Conservation (phyloP, 30 jellyfish, hydroid and myxozoan species). For the Aurelia aurita region DNA sequence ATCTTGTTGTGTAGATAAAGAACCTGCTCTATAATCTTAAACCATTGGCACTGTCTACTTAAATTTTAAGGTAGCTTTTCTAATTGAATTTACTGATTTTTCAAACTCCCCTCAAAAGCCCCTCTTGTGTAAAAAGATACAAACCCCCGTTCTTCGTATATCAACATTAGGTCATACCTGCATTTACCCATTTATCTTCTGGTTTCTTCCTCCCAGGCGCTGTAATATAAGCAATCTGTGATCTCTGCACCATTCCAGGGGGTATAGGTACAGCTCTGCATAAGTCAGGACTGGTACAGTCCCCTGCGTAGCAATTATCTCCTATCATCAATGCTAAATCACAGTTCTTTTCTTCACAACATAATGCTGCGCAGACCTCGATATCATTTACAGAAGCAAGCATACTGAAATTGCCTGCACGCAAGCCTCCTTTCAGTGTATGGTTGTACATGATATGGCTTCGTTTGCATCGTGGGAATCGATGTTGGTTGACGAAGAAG, state of each 20-base stretch:
- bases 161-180: conserved; percentile 62
- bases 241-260: conserved; percentile 91
- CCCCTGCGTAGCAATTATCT: conserved; percentile 98
- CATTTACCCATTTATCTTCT: conserved; percentile 90
- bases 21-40: too few relatives aligned
- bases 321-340: conserved; percentile 98
- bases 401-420: conserved; percentile 98
- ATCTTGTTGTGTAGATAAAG: too few relatives aligned
- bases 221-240: conserved; percentile 95
- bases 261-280: conserved; percentile 99
- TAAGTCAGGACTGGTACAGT: conserved; percentile 95
- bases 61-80: too few relatives aligned
- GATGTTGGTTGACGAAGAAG: conserved; percentile 93
- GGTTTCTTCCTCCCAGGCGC: conserved; percentile 96
- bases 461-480: conserved; percentile 90
- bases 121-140: neutral
- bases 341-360: conserved; percentile 98
- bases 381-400: conserved; percentile 97
- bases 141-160: too few relatives aligned
- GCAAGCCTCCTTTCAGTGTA: conserved; percentile 95
- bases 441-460: conserved; percentile 98
- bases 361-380: conserved; percentile 98
- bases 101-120: too few relatives aligned
- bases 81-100: too few relatives aligned
- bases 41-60: neutral